These are phyloP conservation scores for Aphrophora alni DNA, from an alignment of 2,888 invertebrate species.

Conservation along the genomic window DNA sequence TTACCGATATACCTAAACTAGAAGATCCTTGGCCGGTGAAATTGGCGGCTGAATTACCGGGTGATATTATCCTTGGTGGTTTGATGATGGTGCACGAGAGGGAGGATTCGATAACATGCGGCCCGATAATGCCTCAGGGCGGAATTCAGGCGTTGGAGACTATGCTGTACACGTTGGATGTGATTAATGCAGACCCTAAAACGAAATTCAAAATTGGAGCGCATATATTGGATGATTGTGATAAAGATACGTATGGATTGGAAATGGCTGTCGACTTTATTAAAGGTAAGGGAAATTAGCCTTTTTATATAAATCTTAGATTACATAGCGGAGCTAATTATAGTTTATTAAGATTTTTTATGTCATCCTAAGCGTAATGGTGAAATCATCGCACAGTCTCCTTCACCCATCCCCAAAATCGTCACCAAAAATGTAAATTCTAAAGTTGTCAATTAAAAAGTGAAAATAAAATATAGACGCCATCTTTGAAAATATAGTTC, in stretches of 20 bases:
- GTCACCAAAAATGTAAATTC: too few species aligned
- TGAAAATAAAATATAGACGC: too few species aligned
- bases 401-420: too few species aligned
- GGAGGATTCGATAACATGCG: constrained; percentile 85
- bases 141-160: constrained; percentile 54
- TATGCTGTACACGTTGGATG: constrained; percentile 48
- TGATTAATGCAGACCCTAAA: constrained; percentile 42
- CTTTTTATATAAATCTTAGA: neutral
- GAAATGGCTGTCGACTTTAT: constrained; percentile 98
- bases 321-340: too few species aligned
- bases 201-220: constrained; percentile 74
- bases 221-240: constrained; percentile 90
- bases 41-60: constrained; percentile 83
- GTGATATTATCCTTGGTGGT: constrained; percentile 86
- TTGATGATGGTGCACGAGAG: constrained; percentile 95
- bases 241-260: constrained; percentile 92
- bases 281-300: constrained; percentile 73
- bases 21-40: constrained; percentile 76
- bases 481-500: too few species aligned
- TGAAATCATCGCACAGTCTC: too few species aligned
- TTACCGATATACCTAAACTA: neutral
- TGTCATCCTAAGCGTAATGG: too few species aligned
- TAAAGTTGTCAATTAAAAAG: too few species aligned
- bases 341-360: too few species aligned
- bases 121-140: constrained; percentile 93